These are phyloP conservation scores for Mixornis gularis DNA, from an alignment of 2,113 vertebrate genomes.

Conservation along the genomic window DNA sequence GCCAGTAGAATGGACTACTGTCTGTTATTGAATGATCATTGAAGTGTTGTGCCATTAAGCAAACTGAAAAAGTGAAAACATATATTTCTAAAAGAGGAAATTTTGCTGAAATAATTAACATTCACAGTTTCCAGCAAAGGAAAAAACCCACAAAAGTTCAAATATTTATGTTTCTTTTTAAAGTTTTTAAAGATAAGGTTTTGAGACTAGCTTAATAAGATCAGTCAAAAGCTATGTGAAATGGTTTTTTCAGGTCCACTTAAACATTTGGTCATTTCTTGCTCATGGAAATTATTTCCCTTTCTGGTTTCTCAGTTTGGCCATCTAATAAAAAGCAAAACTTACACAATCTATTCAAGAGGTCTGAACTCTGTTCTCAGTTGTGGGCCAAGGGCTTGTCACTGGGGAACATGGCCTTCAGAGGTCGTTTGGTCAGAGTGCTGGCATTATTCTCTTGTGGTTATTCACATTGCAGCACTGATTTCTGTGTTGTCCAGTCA, in stretches of 20 bases:
- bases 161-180: background rate
- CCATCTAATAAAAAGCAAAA: background rate
- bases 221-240: background rate
- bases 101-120: background rate
- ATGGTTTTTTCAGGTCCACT: background rate
- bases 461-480: background rate
- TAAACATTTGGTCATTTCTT: background rate
- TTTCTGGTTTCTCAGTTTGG: background rate
- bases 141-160: background rate
- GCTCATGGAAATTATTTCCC: background rate
- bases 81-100: background rate
- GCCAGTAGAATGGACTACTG: background rate
- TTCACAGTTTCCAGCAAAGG: background rate
- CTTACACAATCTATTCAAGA: background rate
- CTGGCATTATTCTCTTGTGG: background rate
- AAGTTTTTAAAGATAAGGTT: background rate
- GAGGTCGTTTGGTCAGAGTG: fast-evolving
- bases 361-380: background rate
- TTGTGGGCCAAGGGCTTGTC: background rate
- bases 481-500: background rate
- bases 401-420: background rate
- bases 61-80: background rate
- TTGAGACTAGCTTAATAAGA: background rate
- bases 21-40: background rate
- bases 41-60: background rate